Evolutionary conservation across 2,888 invertebrate genomes (phyloP).

Genomic region (Opisthograptis luteolata): DNA sequence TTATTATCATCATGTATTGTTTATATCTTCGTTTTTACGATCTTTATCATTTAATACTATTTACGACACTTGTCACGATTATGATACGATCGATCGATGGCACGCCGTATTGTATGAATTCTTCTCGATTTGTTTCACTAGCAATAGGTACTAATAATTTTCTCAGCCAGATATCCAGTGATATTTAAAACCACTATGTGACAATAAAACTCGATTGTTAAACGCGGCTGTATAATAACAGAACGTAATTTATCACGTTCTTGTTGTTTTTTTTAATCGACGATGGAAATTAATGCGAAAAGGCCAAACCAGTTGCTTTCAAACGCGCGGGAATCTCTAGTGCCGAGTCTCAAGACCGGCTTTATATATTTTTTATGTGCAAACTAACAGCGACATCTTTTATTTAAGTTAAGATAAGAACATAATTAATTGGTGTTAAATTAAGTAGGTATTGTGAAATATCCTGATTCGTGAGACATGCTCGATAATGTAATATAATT

Average conservation of each 20-base stretch:
- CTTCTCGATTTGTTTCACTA: background rate
- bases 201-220: background rate
- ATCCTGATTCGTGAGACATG: no score
- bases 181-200: background rate
- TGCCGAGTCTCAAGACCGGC: constrained; percentile 13
- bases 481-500: no score
- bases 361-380: constrained; percentile 8
- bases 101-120: background rate
- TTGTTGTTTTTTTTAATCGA: constrained; percentile 5
- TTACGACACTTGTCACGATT: constrained; percentile 16
- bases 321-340: constrained; percentile 15
- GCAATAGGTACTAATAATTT: constrained; percentile 1
- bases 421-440: no score
- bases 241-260: background rate
- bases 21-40: constrained; percentile 21
- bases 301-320: constrained; percentile 20
- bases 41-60: constrained; percentile 22
- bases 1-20: constrained; percentile 19
- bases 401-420: background rate
- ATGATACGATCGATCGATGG: constrained; percentile 7
- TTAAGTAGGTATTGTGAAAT: no score
- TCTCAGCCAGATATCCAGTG: background rate
- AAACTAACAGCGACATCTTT: background rate
- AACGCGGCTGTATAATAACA: background rate
- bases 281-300: constrained; percentile 17